Percentiles rank a stretch among this genome's conserved stretches.
Evolutionary conservation across 1,140 invertebrate species (phyloP).

Genomic region (Drepana arcuata): DNA sequence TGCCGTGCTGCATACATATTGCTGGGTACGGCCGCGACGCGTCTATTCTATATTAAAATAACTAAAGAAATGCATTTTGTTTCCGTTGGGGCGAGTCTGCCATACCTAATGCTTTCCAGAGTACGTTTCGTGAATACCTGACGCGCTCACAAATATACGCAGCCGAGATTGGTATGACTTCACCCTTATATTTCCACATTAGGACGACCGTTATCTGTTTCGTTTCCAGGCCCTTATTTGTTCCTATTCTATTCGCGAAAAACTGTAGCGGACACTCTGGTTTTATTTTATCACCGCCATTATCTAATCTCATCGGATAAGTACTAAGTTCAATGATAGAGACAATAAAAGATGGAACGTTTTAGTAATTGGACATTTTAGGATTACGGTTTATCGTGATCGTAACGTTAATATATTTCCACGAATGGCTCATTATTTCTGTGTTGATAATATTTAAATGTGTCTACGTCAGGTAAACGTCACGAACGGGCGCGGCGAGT

Average conservation of each 20-base stretch:
- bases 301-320: slow-evolving; percentile 8
- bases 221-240: background rate
- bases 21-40: slow-evolving; percentile 26
- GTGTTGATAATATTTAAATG: slow-evolving; percentile 52
- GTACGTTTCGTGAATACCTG: slow-evolving; percentile 33
- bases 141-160: slow-evolving; percentile 18
- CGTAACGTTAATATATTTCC: slow-evolving; percentile 31
- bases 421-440: slow-evolving; percentile 53
- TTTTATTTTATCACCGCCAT: slow-evolving; percentile 1
- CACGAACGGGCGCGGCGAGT: slow-evolving; percentile 25
- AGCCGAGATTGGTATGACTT: slow-evolving; percentile 4
- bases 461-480: slow-evolving; percentile 41
- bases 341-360: no score
- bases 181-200: slow-evolving; percentile 5
- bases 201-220: slow-evolving; percentile 5
- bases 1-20: slow-evolving; percentile 62
- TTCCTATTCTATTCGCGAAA: slow-evolving; percentile 1
- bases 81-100: slow-evolving; percentile 41
- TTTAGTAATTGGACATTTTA: no score
- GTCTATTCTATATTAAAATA: slow-evolving; percentile 54
- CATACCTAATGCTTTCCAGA: slow-evolving; percentile 44
- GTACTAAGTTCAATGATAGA: no score
- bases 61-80: slow-evolving; percentile 63
- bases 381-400: slow-evolving; percentile 19
- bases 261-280: no score